phyloP scores from a whole-genome alignment of 2,113 vertebrate species.

The Cheilinus undulatus region DNA sequence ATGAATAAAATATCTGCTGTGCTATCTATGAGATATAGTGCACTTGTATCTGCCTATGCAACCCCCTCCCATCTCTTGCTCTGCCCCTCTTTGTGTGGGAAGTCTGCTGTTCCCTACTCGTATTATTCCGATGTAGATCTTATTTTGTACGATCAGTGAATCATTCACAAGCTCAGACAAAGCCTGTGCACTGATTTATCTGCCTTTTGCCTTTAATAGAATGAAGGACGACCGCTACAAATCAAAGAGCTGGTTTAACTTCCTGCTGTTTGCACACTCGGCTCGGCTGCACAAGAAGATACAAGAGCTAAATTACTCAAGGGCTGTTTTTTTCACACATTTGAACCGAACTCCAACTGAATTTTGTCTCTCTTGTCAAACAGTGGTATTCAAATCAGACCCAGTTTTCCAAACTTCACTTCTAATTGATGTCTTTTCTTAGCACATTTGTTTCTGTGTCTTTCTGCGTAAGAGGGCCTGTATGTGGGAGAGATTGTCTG shows the following conservation, averaged over 20 bases:
- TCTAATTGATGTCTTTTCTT: constrained; percentile 43
- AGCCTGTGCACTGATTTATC: constrained; percentile 45
- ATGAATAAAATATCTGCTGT: constrained; percentile 82
- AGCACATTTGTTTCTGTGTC: constrained; percentile 4
- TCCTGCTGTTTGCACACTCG: constrained; percentile 35
- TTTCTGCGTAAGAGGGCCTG: background rate
- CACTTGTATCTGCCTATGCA: constrained; percentile 42
- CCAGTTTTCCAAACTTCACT: constrained; percentile 44
- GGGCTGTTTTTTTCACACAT: background rate
- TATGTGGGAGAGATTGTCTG: constrained; percentile 11
- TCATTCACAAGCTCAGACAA: background rate
- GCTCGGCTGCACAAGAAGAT: constrained; percentile 30
- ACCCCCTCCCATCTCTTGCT: constrained; percentile 28
- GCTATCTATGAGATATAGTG: constrained; percentile 64
- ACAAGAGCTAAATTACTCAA: constrained; percentile 37
- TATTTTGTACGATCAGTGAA: constrained; percentile 30
- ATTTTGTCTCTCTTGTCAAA: constrained; percentile 31
- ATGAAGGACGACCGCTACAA: constrained; percentile 21
- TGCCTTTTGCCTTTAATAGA: constrained; percentile 4
- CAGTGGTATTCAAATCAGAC: constrained; percentile 28
- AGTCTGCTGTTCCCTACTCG: constrained; percentile 1
- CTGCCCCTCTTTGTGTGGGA: constrained; percentile 13
- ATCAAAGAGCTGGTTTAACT: constrained; percentile 31
- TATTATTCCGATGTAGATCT: constrained; percentile 23
- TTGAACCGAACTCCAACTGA: constrained; percentile 32